phyloP scores from a whole-genome alignment of 1,140 invertebrate species.

The Choristoneura fumiferana region DNA sequence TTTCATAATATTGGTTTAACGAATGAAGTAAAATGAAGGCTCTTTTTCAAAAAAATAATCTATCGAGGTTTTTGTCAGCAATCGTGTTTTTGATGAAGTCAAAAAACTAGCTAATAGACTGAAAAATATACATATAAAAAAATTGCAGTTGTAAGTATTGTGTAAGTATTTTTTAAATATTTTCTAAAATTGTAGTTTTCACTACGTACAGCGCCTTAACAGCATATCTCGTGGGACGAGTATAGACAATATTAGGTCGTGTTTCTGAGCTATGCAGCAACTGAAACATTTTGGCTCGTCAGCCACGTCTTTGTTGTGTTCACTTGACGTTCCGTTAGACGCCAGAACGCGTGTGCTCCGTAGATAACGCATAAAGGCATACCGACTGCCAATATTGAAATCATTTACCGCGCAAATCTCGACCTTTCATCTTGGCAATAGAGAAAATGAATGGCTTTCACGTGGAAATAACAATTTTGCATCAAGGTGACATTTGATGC shows the following conservation, averaged over 20 bases:
- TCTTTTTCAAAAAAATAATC: no score
- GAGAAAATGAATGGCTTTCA: neutral
- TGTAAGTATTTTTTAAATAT: no score
- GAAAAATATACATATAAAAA: no score
- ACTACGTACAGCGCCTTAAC: no score
- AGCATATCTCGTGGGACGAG: no score
- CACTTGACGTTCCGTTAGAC: constrained; percentile 15
- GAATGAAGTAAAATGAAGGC: no score
- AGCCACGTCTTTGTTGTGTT: constrained; percentile 36
- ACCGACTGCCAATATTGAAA: constrained; percentile 22
- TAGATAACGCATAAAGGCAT: constrained; percentile 34
- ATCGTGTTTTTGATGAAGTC: no score
- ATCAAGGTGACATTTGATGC: constrained; percentile 4
- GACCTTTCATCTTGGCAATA: constrained; percentile 11
- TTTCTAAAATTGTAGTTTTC: no score
- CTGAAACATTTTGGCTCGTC: constrained; percentile 38
- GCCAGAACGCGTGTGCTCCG: constrained; percentile 29
- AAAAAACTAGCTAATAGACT: no score
- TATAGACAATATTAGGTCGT: neutral
- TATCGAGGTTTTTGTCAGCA: no score
- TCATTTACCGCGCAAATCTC: neutral
- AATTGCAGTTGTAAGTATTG: no score
- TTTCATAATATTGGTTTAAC: no score
- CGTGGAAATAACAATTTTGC: constrained; percentile 10
- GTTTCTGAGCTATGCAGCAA: constrained; percentile 27